Conservation (phyloP, 2,113 vertebrate genomes). For the Columba janthina region DNA sequence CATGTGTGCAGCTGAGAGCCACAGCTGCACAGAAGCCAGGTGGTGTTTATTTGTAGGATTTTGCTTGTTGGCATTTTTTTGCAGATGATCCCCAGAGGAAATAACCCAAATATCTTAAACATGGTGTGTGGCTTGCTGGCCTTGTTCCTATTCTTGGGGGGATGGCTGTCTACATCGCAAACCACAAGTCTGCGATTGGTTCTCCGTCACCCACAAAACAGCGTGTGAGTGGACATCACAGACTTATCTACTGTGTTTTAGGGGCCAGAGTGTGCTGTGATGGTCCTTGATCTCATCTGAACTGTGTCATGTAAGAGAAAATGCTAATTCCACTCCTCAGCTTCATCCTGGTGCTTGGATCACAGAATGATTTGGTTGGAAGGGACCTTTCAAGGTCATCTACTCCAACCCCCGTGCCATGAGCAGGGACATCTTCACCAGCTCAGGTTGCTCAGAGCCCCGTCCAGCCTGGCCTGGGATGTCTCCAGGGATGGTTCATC, state of each 20-base stretch:
- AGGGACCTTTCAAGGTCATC: too few species aligned
- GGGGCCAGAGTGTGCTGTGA: neutral
- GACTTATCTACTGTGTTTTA: neutral
- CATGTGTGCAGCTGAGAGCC: neutral
- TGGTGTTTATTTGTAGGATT: conserved; percentile 26
- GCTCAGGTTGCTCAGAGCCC: too few species aligned
- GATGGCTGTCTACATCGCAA: neutral
- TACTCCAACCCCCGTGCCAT: too few species aligned
- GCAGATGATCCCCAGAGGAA: conserved; percentile 10
- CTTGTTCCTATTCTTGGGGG: neutral
- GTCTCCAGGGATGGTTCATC: too few species aligned
- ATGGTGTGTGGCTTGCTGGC: neutral
- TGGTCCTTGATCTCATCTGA: neutral
- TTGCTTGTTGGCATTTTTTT: neutral
- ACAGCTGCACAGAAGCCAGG: neutral
- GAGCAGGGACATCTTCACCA: too few species aligned
- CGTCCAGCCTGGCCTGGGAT: too few species aligned
- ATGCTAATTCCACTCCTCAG: neutral
- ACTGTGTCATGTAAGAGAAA: too few species aligned
- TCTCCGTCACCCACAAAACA: neutral
- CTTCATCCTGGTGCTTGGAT: neutral
- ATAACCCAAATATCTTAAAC: neutral
- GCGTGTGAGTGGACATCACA: neutral
- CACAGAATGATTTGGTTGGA: neutral
- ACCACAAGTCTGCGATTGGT: neutral